Evolutionary conservation across 2,888 invertebrate genomes (phyloP).

Genomic region (Polydrusus tereticollis): DNA sequence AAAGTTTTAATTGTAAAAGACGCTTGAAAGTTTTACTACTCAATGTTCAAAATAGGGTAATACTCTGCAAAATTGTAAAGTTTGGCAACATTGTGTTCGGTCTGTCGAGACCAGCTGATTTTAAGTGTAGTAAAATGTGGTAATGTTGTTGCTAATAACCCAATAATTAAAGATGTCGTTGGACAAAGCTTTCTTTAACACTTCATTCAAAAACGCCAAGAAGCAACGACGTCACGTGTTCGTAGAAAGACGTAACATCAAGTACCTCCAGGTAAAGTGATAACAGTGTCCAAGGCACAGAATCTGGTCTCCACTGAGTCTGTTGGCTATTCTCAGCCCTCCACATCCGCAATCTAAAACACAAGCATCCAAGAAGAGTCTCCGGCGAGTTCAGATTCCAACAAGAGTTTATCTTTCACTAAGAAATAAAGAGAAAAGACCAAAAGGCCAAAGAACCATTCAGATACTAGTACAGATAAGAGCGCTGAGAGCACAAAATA

Average conservation of each 20-base stretch:
- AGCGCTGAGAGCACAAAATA: too few species aligned
- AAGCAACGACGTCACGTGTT: too few species aligned
- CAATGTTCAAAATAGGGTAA: too few species aligned
- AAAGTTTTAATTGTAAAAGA: too few species aligned
- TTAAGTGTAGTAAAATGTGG: too few species aligned
- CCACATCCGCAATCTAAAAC: background rate
- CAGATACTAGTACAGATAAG: too few species aligned
- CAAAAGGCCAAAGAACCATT: too few species aligned
- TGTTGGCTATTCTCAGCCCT: background rate
- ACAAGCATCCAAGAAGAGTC: background rate
- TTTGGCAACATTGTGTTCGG: too few species aligned
- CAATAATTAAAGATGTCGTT: background rate
- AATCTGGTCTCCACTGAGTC: background rate
- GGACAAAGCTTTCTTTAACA: background rate
- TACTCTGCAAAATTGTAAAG: too few species aligned
- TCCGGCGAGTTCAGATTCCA: background rate
- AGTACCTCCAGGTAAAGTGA: background rate
- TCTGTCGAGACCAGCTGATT: too few species aligned
- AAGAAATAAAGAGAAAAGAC: background rate
- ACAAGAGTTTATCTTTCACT: background rate
- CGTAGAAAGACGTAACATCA: background rate
- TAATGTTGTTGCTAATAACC: background rate
- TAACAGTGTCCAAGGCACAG: background rate
- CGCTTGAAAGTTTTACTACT: too few species aligned
- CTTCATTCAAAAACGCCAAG: background rate